These are phyloP conservation scores for Coturnix japonica DNA, from an alignment of 2,113 vertebrate genomes.

Conservation along the genomic window DNA sequence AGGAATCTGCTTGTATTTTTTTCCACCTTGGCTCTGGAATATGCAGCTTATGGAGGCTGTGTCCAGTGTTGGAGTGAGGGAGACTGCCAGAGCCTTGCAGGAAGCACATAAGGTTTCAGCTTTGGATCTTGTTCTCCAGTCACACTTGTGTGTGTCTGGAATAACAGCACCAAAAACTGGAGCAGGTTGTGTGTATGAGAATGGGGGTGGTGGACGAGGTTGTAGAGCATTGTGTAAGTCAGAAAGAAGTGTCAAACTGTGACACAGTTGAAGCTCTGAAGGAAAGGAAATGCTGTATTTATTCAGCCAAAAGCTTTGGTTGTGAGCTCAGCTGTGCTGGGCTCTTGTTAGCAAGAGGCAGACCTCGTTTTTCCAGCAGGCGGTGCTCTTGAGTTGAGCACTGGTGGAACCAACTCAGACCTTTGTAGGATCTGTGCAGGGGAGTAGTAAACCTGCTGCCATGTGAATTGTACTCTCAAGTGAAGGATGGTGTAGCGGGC, in stretches of 20 bases:
- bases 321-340: neutral
- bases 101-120: neutral
- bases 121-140: neutral
- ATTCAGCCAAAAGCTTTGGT: neutral
- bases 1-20: neutral
- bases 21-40: neutral
- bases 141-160: rapidly evolving
- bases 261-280: neutral
- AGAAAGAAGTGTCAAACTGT: rapidly evolving
- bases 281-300: rapidly evolving
- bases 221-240: neutral
- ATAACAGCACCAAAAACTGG: neutral
- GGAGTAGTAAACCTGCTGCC: neutral
- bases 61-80: too few relatives aligned
- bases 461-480: rapidly evolving
- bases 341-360: rapidly evolving
- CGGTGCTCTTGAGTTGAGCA: neutral
- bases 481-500: rapidly evolving
- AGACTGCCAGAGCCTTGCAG: neutral
- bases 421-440: neutral
- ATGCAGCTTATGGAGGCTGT: neutral
- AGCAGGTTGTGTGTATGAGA: rapidly evolving
- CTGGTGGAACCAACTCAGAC: rapidly evolving
- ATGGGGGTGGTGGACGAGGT: rapidly evolving
- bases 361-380: rapidly evolving